A percentile compares a stretch with the other conserved stretches of the same genome.
Conservation (phyloP, 2,113 vertebrate species). For the Clarias magur region DNA sequence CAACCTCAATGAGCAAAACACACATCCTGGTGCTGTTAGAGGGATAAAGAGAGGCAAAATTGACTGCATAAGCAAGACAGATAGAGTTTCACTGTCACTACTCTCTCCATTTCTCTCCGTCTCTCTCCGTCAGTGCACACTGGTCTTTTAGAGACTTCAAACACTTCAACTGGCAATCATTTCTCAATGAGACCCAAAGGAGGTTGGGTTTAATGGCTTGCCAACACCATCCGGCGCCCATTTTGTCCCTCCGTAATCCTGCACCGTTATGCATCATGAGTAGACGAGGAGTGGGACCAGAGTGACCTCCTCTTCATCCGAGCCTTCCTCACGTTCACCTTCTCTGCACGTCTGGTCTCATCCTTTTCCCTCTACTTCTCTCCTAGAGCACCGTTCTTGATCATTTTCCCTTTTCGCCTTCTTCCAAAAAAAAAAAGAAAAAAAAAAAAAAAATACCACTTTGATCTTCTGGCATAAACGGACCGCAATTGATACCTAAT, state of each 20-base stretch:
- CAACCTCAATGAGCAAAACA: slow-evolving; percentile 75
- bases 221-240: slow-evolving; percentile 74
- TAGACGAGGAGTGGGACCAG: slow-evolving; percentile 57
- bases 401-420: slow-evolving; percentile 71
- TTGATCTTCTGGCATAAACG: slow-evolving; percentile 75
- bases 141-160: slow-evolving; percentile 78
- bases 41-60: slow-evolving; percentile 74
- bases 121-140: slow-evolving; percentile 65
- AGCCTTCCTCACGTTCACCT: slow-evolving; percentile 44
- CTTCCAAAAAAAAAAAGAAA: slow-evolving; percentile 65
- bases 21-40: slow-evolving; percentile 75
- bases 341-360: slow-evolving; percentile 33
- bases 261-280: slow-evolving; percentile 75
- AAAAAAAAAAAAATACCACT: slow-evolving; percentile 55
- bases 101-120: slow-evolving; percentile 36
- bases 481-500: slow-evolving; percentile 74
- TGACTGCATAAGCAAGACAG: slow-evolving; percentile 78
- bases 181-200: slow-evolving; percentile 80
- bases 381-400: slow-evolving; percentile 69
- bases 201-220: slow-evolving; percentile 72
- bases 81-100: slow-evolving; percentile 76
- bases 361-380: slow-evolving; percentile 54
- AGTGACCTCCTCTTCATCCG: slow-evolving; percentile 55
- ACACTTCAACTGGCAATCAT: slow-evolving; percentile 79
- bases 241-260: slow-evolving; percentile 71